Percentiles rank a stretch among this genome's conserved stretches.
These are phyloP conservation scores for Petrophora chlorosata DNA, from an alignment of 2,888 invertebrate species.

Conservation along the genomic window DNA sequence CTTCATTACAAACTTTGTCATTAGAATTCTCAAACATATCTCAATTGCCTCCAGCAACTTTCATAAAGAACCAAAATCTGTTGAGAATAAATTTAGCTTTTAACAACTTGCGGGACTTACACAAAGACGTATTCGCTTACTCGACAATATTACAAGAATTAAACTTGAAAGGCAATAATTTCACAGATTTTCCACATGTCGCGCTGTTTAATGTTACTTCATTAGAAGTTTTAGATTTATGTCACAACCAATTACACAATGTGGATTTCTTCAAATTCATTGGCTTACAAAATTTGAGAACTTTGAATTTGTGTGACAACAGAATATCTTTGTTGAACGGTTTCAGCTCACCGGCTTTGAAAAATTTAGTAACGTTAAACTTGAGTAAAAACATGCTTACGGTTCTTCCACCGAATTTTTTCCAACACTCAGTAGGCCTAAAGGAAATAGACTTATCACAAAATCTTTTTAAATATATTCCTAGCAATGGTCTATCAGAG, in stretches of 20 bases:
- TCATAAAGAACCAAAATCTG: conserved; percentile 90
- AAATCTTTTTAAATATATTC: conserved; percentile 92
- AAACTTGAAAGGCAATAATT: conserved; percentile 88
- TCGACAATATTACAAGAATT: conserved; percentile 90
- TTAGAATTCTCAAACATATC: conserved; percentile 88
- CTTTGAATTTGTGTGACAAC: conserved; percentile 90
- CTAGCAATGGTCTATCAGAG: conserved; percentile 89
- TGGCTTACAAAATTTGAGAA: conserved; percentile 88
- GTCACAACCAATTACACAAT: conserved; percentile 86
- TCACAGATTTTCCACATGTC: conserved; percentile 91
- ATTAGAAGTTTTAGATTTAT: conserved; percentile 88
- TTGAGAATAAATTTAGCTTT: conserved; percentile 88
- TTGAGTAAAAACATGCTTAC: conserved; percentile 90
- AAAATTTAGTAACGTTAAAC: conserved; percentile 89
- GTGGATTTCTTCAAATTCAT: conserved; percentile 91
- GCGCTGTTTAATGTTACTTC: conserved; percentile 90
- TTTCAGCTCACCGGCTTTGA: conserved; percentile 89
- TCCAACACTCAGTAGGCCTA: conserved; percentile 88
- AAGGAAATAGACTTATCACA: conserved; percentile 90
- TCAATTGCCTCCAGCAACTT: conserved; percentile 87
- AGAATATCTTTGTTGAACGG: conserved; percentile 89
- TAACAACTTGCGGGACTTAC: conserved; percentile 87
- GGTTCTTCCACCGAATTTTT: conserved; percentile 91
- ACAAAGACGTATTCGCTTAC: conserved; percentile 88
- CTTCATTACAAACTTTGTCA: conserved; percentile 89